Percentiles rank a stretch among this genome's conserved stretches.
Evolutionary conservation across 2,888 invertebrate genomes (phyloP).

Genomic region (Idaea dimidiata): DNA sequence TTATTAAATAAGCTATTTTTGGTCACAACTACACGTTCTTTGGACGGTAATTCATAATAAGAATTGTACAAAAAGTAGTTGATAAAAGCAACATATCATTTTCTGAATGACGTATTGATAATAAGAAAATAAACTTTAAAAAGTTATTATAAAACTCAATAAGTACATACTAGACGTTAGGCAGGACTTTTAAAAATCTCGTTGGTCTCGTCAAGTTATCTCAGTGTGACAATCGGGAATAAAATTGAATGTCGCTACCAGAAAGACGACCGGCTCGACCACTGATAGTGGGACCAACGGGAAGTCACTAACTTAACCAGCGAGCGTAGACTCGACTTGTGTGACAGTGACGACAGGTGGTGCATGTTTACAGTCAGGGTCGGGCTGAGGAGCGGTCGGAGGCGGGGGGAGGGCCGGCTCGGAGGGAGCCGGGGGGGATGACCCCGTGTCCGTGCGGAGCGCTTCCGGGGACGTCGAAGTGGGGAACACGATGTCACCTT

Average conservation of each 20-base stretch:
- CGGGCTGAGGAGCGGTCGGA: background rate
- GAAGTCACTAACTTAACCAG: background rate
- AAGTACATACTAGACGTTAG: too few relatives aligned
- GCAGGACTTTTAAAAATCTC: too few relatives aligned
- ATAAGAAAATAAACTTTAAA: background rate
- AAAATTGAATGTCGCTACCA: too few relatives aligned
- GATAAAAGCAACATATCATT: background rate
- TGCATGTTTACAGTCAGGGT: background rate
- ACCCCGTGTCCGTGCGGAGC: conserved; percentile 34
- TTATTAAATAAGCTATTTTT: background rate
- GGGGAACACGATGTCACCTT: conserved; percentile 49
- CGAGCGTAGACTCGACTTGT: background rate
- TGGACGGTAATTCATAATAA: conserved; percentile 2
- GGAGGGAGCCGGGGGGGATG: conserved; percentile 13
- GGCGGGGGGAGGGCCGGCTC: conserved; percentile 12
- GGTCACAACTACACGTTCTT: background rate
- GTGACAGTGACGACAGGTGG: background rate
- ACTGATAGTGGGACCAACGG: background rate
- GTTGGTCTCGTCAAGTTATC: too few relatives aligned
- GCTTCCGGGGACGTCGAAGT: conserved; percentile 41
- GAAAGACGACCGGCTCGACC: too few relatives aligned
- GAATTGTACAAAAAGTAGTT: background rate
- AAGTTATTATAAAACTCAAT: too few relatives aligned
- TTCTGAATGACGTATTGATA: background rate
- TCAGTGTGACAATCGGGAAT: too few relatives aligned